A percentile compares a stretch with the other conserved stretches of the same genome.
Evolutionary conservation across 2,888 invertebrate species (phyloP).

Genomic region (Coenonympha arcania): DNA sequence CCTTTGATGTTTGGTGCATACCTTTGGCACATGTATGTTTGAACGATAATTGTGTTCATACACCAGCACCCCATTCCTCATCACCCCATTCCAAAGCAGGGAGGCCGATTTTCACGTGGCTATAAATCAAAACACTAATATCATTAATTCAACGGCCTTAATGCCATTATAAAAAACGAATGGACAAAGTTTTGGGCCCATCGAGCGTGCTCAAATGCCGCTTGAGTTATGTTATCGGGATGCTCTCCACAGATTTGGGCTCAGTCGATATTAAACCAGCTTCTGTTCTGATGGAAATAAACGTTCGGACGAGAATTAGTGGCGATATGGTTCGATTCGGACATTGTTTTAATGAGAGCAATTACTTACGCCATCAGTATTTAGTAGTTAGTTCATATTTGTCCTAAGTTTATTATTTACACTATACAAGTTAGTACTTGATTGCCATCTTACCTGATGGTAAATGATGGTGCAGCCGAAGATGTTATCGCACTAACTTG

Average conservation of each 20-base stretch:
- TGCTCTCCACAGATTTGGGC: conserved; percentile 27
- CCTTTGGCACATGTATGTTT: no score
- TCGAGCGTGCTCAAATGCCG: conserved; percentile 25
- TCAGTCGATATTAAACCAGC: conserved; percentile 27
- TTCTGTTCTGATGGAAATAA: conserved; percentile 29
- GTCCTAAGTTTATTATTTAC: no score
- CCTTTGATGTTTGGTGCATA: no score
- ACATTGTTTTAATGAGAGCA: conserved; percentile 10
- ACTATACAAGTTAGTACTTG: no score
- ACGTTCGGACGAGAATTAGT: conserved; percentile 25
- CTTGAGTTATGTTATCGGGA: conserved; percentile 28
- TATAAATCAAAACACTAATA: conserved; percentile 10
- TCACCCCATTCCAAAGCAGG: no score
- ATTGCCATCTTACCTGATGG: no score
- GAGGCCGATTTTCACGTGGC: background rate
- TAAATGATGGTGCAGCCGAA: no score
- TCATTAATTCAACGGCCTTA: conserved; percentile 16
- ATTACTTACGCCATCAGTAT: background rate
- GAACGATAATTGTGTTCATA: no score
- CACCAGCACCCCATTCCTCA: no score
- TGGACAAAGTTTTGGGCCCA: conserved; percentile 27
- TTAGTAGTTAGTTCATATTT: background rate
- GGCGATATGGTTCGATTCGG: conserved; percentile 17
- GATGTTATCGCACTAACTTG: no score
- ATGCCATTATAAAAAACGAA: conserved; percentile 27